Percentiles rank a stretch among this genome's conserved stretches.
Evolutionary conservation across 2,888 invertebrate species (phyloP).

Genomic region (Metellina segmentata): DNA sequence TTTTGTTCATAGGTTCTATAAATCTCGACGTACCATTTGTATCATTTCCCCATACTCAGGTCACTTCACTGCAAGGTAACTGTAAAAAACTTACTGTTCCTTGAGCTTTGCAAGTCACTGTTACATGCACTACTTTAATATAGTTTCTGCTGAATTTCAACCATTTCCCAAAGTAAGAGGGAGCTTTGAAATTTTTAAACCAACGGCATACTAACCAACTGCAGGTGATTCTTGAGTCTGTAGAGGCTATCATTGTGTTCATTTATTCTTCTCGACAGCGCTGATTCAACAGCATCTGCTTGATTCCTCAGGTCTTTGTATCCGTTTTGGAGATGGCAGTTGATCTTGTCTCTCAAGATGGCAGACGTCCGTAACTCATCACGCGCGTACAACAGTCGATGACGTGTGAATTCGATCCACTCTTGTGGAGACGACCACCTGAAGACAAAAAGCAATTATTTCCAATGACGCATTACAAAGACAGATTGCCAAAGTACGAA

Average conservation of each 20-base stretch:
- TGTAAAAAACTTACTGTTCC: too few relatives aligned
- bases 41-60: too few relatives aligned
- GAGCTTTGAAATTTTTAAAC: too few relatives aligned
- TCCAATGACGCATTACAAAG: neutral
- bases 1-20: too few relatives aligned
- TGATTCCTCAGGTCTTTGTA: constrained; percentile 90
- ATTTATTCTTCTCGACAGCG: constrained; percentile 88
- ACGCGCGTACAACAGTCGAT: constrained; percentile 89
- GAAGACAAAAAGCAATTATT: constrained; percentile 12
- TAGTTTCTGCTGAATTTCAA: too few relatives aligned
- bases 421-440: constrained; percentile 91
- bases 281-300: constrained; percentile 90
- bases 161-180: too few relatives aligned
- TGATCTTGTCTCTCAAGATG: constrained; percentile 86
- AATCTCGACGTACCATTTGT: too few relatives aligned
- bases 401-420: constrained; percentile 91
- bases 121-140: too few relatives aligned
- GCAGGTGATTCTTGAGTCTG: constrained; percentile 86
- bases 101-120: too few relatives aligned
- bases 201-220: constrained; percentile 76
- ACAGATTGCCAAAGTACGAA: too few relatives aligned
- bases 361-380: constrained; percentile 88
- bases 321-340: constrained; percentile 88
- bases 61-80: too few relatives aligned
- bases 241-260: constrained; percentile 88